Evolutionary conservation across 2,113 vertebrate genomes (phyloP), one percentile per base, ranked within the genome.

Genomic region (Nothobranchius kuhntae): DNA sequence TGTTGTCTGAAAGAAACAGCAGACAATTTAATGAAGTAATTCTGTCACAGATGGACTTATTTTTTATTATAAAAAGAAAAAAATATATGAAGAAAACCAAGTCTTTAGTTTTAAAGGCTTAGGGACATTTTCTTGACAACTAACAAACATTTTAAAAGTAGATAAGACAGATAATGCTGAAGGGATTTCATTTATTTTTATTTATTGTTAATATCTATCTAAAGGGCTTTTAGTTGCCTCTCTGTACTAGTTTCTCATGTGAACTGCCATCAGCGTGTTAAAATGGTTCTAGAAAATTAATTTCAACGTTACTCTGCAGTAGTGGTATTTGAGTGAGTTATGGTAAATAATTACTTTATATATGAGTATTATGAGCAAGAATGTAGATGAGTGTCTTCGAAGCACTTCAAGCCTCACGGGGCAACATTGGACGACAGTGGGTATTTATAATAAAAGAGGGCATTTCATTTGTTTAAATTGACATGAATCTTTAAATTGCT

Each of bases 1-100:
- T 93, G 91, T 93, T 94, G 93, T 93, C 93, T 94, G 87, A 59
- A 80, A 89, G 30, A 91, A 93, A 91, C 77, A 87, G 82, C 91
- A 92, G 91, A 88, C 92, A 93, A 93, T 91, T 91, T 90, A 93
- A 92, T 94, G 92, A 94, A 94, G 93, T 93, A 94, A 93, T 93
- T 93, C 91, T 93, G 92, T 93, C 92, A 92, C 90, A 91, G 91
- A 93, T 92, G 91, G 91, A 93, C 90, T 92, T 89, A 85, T 92
- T 92, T 92, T 91, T 92, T 90, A 92, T 91, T 91, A 89, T 86
- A 48, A 54, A 70, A 68, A 56, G 44, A 90, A 89, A 89, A 30
- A 90, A 79, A 73, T 92, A 93, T 92, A 93, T 92, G 91, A 94
- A 93, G 90, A 92, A 92, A 89, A 89, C 88, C 81, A 93, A 91